Conservation (phyloP, 2,113 vertebrate species). For the Gopherus evgoodei region DNA sequence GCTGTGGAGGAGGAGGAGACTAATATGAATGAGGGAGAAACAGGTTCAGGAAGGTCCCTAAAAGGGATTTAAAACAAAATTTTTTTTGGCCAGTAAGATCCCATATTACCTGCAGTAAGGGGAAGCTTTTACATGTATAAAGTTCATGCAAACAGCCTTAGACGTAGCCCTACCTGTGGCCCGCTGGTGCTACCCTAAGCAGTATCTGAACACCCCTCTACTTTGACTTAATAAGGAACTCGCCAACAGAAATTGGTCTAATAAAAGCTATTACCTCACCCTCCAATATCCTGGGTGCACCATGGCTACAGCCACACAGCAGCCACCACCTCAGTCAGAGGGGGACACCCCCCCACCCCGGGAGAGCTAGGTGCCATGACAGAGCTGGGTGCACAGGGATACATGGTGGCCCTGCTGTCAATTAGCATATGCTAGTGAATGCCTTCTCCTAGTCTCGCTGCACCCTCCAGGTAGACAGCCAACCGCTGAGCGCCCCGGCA, state of each 20-base stretch:
- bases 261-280: too few species aligned
- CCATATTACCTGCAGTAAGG: neutral
- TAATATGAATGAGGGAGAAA: neutral
- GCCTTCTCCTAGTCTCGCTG: neutral
- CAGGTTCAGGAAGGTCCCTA: neutral
- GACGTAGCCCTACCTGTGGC: neutral
- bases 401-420: neutral
- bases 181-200: neutral
- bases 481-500: too few species aligned
- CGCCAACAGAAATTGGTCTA: too few species aligned
- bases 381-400: neutral
- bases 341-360: too few species aligned
- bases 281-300: too few species aligned
- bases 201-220: neutral
- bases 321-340: too few species aligned
- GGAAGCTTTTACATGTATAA: neutral
- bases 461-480: too few species aligned
- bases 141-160: neutral
- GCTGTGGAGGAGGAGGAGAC: neutral
- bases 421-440: neutral
- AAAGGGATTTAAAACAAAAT: neutral
- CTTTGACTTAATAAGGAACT: neutral
- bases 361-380: too few species aligned
- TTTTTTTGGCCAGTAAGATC: neutral
- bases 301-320: too few species aligned